phyloP scores from a whole-genome alignment of 2,113 vertebrate genomes.

The Actenoides hombroni region DNA sequence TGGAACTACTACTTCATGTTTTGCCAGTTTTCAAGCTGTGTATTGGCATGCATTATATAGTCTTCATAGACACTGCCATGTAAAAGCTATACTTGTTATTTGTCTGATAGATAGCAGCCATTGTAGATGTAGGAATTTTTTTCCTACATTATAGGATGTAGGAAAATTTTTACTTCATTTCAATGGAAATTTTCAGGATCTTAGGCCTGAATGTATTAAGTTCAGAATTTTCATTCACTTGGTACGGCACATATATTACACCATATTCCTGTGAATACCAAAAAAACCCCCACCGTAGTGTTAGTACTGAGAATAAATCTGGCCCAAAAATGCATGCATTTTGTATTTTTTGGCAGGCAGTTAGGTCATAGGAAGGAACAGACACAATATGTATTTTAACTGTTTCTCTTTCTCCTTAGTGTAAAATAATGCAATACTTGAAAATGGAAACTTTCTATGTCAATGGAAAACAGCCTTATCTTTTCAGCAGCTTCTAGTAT shows the following conservation, averaged over 20 bases:
- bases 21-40: not conserved
- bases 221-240: not conserved
- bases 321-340: not conserved
- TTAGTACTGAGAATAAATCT: not conserved
- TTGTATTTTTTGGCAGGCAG: not conserved
- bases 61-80: not conserved
- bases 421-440: not conserved
- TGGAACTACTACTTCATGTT: not conserved
- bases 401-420: not conserved
- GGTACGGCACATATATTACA: not conserved
- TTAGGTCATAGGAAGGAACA: not conserved
- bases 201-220: not conserved
- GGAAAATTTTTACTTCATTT: not conserved
- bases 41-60: not conserved
- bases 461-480: not conserved
- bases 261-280: not conserved
- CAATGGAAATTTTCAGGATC: not conserved
- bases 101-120: not conserved
- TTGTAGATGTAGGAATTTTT: not conserved
- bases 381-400: not conserved
- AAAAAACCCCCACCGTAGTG: fast-evolving
- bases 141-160: not conserved
- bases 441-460: not conserved
- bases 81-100: not conserved
- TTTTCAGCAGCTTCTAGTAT: not conserved